Base-by-base conservation (phyloP, 2,888 invertebrate genomes). In the Drosophila flavopinicola region DNA sequence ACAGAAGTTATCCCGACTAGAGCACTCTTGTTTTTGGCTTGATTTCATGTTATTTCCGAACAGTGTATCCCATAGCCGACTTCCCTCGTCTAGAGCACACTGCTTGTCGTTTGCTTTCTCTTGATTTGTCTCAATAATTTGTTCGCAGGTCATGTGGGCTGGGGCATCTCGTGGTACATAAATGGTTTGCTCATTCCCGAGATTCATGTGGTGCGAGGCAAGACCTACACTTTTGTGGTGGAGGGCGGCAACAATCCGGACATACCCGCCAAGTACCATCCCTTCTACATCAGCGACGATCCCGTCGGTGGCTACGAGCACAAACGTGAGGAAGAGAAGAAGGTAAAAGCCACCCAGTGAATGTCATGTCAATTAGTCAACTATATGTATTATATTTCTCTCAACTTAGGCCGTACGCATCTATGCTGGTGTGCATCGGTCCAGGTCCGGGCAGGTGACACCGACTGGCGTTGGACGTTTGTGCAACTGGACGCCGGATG, bases 111-210 rank as follows among this genome's bases (percentile, higher is more conserved):
- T 2, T n/a, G 7, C 5, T 0, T n/a, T 23, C 2, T 9, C 6
- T 1, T 2, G 2, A 3, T 5, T 2, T 9, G 1, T n/a, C 4
- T 35, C 9, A 2, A 1, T 29, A 6, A 17, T 10, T 2, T 6
- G 9, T 5, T n/a, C 76, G 25, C 79, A 97, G 97, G 97, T 68
- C 96, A 97, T 90, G 97, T 97, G 13, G 97, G 97, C 29, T 97
- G 97, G 97, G 97, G 98, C 24, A 95, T 97, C 67, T 95, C 96
- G 0, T 98, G 97, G 97, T 98, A 97, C 92, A 96, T 98, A 88
- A 98, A 98, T 91, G 98, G 98, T 0, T 93, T 98, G 2, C 93
- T 98, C 11, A 97, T 98, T 74, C 98, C 98, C 0, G 98, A 96
- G 92, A 94, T 98, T 77, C 95, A 96, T 88, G 95, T 98, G 33